These are phyloP conservation scores for Aethes cnicana DNA, from an alignment of 2,888 invertebrate species.

Conservation along the genomic window DNA sequence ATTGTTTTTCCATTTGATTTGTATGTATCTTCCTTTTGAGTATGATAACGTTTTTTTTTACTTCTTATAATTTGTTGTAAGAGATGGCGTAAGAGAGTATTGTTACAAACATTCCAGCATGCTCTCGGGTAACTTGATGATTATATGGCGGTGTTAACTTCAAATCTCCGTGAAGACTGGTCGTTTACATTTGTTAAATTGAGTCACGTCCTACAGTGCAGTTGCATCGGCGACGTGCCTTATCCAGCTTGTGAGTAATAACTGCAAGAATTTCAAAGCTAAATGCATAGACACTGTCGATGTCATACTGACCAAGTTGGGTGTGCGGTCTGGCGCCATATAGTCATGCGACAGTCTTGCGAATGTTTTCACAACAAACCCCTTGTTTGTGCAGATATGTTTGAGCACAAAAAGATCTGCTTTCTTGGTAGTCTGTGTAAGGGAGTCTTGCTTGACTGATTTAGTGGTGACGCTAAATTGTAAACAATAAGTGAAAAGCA, in stretches of 20 bases:
- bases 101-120: no score
- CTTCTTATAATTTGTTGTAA: no score
- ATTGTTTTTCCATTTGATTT: no score
- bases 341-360: conserved; percentile 34
- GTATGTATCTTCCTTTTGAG: no score
- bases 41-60: no score
- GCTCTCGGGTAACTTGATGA: no score
- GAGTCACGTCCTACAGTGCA: conserved; percentile 22
- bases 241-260: conserved; percentile 50
- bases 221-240: conserved; percentile 40
- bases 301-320: conserved; percentile 39
- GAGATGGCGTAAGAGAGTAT: no score
- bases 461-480: no score
- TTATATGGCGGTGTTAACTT: no score
- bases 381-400: conserved; percentile 26
- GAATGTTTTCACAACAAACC: conserved; percentile 30
- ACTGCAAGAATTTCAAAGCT: conserved; percentile 44
- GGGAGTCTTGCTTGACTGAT: no score
- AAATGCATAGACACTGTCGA: conserved; percentile 35
- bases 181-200: conserved; percentile 26
- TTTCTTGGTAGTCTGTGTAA: conserved; percentile 1
- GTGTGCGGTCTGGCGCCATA: conserved; percentile 44
- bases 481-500: no score
- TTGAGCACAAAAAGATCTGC: not conserved
- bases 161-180: no score